Conservation (phyloP, 2,113 vertebrate species). For the Benitochromis conjunctus region DNA sequence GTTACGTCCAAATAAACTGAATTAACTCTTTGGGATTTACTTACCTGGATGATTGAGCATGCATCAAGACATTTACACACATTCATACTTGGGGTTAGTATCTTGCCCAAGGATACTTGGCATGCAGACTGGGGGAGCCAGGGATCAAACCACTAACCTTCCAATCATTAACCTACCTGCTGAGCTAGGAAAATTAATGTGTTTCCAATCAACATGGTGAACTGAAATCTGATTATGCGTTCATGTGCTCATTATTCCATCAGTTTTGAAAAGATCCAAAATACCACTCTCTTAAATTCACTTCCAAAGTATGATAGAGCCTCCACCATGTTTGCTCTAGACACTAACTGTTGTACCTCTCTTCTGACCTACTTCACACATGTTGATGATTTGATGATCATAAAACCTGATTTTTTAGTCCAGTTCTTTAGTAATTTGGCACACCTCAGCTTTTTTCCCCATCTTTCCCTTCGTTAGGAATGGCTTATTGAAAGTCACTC, state of each 20-base stretch:
- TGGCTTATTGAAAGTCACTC: not conserved
- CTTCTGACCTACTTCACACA: not conserved
- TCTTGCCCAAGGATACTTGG: not conserved
- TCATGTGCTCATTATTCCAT: not conserved
- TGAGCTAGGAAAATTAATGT: not conserved
- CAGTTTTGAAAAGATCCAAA: not conserved
- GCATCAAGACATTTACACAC: not conserved
- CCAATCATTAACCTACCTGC: rapidly evolving
- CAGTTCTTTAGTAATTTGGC: not conserved
- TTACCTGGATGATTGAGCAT: too few species aligned
- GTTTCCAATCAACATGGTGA: not conserved
- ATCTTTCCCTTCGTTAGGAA: not conserved
- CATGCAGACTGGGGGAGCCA: not conserved
- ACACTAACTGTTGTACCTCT: not conserved
- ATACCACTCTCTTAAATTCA: not conserved
- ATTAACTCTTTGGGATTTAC: too few species aligned
- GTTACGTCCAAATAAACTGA: too few species aligned
- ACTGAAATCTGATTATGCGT: not conserved
- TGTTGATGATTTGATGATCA: not conserved
- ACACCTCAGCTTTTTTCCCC: not conserved
- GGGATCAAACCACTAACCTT: not conserved
- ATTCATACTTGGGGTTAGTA: not conserved
- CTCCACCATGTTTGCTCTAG: not conserved
- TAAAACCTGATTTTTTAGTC: rapidly evolving
- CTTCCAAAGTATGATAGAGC: not conserved